Base-by-base conservation (phyloP, 1,140 invertebrate species). In the Leptinotarsa defecta region DNA sequence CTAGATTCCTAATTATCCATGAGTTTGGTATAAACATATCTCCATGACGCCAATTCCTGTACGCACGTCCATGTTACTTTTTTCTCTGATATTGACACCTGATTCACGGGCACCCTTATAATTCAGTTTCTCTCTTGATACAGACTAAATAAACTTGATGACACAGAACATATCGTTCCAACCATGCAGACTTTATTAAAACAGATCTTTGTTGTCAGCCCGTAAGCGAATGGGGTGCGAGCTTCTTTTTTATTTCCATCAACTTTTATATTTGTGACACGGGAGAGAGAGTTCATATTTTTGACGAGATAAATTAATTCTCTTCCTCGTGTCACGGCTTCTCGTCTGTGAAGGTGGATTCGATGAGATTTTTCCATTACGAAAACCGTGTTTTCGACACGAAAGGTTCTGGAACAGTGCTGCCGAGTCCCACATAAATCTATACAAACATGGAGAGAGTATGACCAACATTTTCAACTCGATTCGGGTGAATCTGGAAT, bases 131-230 rank as follows among this genome's bases (percentile, higher is more conserved):
- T 34, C 64, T 67, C 17, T 24, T 67, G 64, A 67, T 22, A 67
- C 64, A 15, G 6, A 24, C 64, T 24, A 24, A 67, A 67, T 67
- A 67, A 67, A 22, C 8, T 22, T 67, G 64, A 67, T 34, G 64
- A 57, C 52, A 67, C 24, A 24, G 24, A 67, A 34, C 64, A 34
- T 24, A 67, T 34, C 64, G 27, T 67, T 24, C 27, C 22, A 15
- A 65, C 20, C 64, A 67, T 67, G 64, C 27, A 22, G 27, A 34
- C 64, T 67, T 67, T 67, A 67, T 67, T 67, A 67, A 67, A 67
- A 67, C 64, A 67, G 20, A 67, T 67, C 34, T 67, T 67, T 67
- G 64, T 24, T 67, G 27, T 34, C 64, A 67, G 64, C 22, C 27
- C 15, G 64, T 15, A 22, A 22, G 15, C 15, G 22, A 67, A 22